A percentile compares a stretch with the other conserved stretches of the same genome.
Evolutionary conservation across 2,888 invertebrate genomes (phyloP).

Genomic region (Limenitis camilla): DNA sequence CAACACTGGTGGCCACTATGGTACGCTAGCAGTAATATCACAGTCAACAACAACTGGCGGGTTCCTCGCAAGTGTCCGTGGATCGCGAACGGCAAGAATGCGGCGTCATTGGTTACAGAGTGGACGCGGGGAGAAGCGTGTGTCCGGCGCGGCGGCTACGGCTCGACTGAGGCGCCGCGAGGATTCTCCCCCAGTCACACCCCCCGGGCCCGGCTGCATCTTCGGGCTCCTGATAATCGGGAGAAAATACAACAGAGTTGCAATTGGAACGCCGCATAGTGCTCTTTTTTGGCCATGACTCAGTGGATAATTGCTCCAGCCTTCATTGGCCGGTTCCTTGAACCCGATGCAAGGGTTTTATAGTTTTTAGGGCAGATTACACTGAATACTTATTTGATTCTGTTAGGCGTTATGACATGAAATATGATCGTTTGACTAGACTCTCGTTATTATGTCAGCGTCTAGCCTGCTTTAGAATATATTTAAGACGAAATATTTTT

Average conservation of each 20-base stretch:
- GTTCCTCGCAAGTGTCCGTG: conserved; percentile 34
- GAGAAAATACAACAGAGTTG: conserved; percentile 68
- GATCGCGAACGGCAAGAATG: conserved; percentile 48
- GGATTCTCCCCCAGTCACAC: conserved; percentile 28
- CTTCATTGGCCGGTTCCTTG: conserved; percentile 46
- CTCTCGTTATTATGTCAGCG: conserved; percentile 24
- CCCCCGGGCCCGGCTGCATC: conserved; percentile 58
- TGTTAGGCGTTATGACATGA: conserved; percentile 32
- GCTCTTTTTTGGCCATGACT: conserved; percentile 63
- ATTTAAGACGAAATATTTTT: conserved; percentile 5
- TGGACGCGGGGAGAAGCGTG: conserved; percentile 39
- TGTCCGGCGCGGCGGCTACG: conserved; percentile 43
- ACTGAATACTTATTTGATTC: too few species aligned
- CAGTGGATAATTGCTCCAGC: conserved; percentile 59
- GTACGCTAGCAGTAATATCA: conserved; percentile 38
- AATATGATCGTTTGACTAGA: conserved; percentile 37
- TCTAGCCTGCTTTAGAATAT: conserved; percentile 20
- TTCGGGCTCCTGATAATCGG: conserved; percentile 66
- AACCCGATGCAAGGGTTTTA: conserved; percentile 26
- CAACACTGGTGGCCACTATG: neutral
- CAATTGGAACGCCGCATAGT: conserved; percentile 64
- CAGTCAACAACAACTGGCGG: conserved; percentile 53
- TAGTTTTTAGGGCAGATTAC: conserved; percentile 14
- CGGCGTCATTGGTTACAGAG: conserved; percentile 59
- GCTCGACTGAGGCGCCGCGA: conserved; percentile 58